phyloP scores from a whole-genome alignment of 2,888 invertebrate species.

The Pandemis corylana region DNA sequence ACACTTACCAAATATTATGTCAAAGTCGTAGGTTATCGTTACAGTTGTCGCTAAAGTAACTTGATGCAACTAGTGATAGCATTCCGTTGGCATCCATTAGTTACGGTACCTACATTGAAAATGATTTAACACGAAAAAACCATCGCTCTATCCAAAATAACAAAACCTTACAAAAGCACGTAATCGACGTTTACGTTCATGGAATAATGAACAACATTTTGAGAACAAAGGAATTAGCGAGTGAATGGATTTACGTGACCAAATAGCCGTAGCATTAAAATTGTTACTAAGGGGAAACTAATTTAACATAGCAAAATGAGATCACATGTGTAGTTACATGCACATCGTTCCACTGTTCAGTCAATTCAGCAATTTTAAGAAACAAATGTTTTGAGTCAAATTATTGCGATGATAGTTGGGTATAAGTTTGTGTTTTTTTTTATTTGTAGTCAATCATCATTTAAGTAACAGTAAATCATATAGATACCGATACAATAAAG shows the following conservation, averaged over 20 bases:
- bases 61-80: too few species aligned
- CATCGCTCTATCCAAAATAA: background rate
- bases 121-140: background rate
- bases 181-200: slow-evolving; percentile 8
- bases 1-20: too few species aligned
- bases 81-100: too few species aligned
- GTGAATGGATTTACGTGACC: slow-evolving; percentile 11
- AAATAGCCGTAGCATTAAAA: slow-evolving; percentile 9
- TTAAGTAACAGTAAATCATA: too few species aligned
- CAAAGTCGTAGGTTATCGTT: too few species aligned
- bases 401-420: too few species aligned
- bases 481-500: too few species aligned
- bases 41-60: too few species aligned
- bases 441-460: too few species aligned
- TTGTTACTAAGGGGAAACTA: background rate
- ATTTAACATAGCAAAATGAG: background rate
- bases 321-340: background rate
- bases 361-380: background rate
- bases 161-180: slow-evolving; percentile 3
- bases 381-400: too few species aligned
- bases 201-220: slow-evolving; percentile 11
- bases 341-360: background rate
- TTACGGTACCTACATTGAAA: too few species aligned
- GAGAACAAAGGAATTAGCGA: slow-evolving; percentile 9
- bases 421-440: too few species aligned